phyloP scores from a whole-genome alignment of 2,888 invertebrate species.

The Cantharis lateralis region DNA sequence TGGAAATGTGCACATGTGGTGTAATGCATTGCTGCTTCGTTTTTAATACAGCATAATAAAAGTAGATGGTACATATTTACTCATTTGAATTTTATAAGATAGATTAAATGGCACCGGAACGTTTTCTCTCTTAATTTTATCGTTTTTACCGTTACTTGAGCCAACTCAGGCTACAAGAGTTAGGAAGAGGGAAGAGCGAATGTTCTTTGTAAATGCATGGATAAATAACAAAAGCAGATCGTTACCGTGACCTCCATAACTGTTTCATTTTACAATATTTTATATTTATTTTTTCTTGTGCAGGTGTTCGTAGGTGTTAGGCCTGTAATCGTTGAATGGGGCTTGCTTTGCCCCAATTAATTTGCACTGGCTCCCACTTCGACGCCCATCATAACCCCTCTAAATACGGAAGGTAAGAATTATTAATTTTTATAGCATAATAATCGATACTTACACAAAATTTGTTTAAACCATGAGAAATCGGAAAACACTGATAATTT shows the following conservation, averaged over 20 bases:
- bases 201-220: conserved; percentile 1
- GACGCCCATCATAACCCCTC: conserved; percentile 57
- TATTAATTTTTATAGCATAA: conserved; percentile 2
- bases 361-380: conserved; percentile 58
- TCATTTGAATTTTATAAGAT: not conserved
- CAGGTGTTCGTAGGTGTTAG: conserved; percentile 26
- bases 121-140: not conserved
- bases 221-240: conserved; percentile 10
- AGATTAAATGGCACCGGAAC: not conserved
- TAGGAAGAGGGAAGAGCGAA: not conserved
- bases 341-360: conserved; percentile 55
- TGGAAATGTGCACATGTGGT: not conserved
- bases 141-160: conserved; percentile 5
- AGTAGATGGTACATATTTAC: not conserved
- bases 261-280: conserved; percentile 6
- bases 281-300: conserved; percentile 7
- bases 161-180: conserved; percentile 4
- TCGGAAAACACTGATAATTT: not conserved
- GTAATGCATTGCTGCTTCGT: not conserved
- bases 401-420: conserved; percentile 55
- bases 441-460: not conserved
- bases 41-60: not conserved
- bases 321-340: conserved; percentile 50
- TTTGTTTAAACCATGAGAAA: not conserved
- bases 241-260: conserved; percentile 18